Base-by-base conservation (phyloP, 2,888 invertebrate genomes). In the Opisthograptis luteolata region DNA sequence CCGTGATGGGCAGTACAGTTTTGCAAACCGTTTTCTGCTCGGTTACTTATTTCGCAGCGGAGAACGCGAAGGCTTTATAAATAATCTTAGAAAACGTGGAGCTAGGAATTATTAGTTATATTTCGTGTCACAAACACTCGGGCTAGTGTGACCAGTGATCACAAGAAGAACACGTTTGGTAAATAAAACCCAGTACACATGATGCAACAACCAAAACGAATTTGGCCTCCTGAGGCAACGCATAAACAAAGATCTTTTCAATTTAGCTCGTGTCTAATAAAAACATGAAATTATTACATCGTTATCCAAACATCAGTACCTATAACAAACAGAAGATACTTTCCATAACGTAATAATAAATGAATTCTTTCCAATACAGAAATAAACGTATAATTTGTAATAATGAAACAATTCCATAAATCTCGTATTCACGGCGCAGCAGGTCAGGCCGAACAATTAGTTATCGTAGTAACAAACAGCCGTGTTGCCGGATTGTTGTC, bases 331-430 rank as follows among this genome's bases (percentile, higher is more conserved):
- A 24, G 40, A 28, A 41, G 28, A 41, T 28, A 41, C 39, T 12
- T 10, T 36, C 35, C 24, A 12, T 17, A 42, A 30, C 2, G 10
- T 35, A 24, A 47, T 34, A 40, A 46, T 27, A 27, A 41, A 41
- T 31, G 34, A 31, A 32, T 10, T 17, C 28, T 35, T 39, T 24
- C 15, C 39, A 27, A 48, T 54, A 54, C 46, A 17, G 40, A 51
- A 49, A 51, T 46, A 51, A 53, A 35, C 43, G 40, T 32, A 25
- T 24, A 25, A 15, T 27, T 46, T 32, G 32, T 27, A 44, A 32
- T 50, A 44, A 41, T 47, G 54, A 42, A 47, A 50, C 52, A 53
- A 44, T 57, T 55, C 31, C 12, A 57, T 60, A 60, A 60, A 57
- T 60, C 50, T 57, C 40, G 22, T 31, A 32, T 28, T 41, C 32